Conservation (phyloP, 2,888 invertebrate species). For the Mesorhabditis belari region DNA sequence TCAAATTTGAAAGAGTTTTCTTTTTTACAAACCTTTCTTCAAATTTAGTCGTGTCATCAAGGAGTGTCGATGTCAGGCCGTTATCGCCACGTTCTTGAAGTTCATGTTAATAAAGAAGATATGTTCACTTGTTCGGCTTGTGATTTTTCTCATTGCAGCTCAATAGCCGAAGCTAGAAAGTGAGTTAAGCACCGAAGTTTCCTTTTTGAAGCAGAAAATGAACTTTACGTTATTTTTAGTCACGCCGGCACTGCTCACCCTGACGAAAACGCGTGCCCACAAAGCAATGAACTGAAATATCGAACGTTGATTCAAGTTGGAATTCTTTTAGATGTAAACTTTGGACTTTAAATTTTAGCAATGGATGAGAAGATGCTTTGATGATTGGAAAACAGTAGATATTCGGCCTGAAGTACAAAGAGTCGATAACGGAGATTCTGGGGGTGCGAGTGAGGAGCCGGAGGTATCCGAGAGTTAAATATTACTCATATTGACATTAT, state of each 20-base stretch:
- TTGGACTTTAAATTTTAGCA: conserved; percentile 5
- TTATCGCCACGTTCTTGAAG: conserved; percentile 31
- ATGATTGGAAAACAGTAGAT: conserved; percentile 20
- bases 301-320: conserved; percentile 16
- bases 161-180: background rate
- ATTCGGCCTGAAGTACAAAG: background rate
- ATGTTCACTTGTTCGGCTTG: conserved; percentile 10
- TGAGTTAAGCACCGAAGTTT: background rate
- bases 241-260: conserved; percentile 22
- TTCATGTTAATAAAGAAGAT: conserved; percentile 25
- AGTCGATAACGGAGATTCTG: conserved; percentile 4
- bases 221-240: conserved; percentile 1
- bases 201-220: background rate
- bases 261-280: conserved; percentile 11
- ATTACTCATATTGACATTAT: too few relatives aligned
- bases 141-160: background rate
- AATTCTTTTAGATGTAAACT: conserved; percentile 2
- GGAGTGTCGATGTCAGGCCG: conserved; percentile 27
- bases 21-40: background rate
- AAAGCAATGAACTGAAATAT: conserved; percentile 31
- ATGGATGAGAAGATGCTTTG: conserved; percentile 29
- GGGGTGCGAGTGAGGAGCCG: conserved; percentile 4
- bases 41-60: conserved; percentile 14
- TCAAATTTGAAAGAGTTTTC: background rate
- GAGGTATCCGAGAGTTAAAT: too few relatives aligned